phyloP scores from a whole-genome alignment of 92 coral and sea anemone species.

The Diadumene lineata region DNA sequence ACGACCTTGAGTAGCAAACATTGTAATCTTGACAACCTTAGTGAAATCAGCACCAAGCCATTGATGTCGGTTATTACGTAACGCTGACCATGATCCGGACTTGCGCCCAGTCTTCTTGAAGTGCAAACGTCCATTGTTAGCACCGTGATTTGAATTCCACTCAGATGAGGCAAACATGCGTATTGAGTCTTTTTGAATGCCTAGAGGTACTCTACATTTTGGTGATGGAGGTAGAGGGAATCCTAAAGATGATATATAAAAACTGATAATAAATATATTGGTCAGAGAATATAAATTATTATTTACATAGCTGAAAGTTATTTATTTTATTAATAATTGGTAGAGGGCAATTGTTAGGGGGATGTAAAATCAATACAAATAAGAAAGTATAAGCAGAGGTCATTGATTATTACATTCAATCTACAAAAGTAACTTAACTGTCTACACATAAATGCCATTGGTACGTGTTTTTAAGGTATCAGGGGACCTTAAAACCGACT shows the following conservation, averaged over 20 bases:
- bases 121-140: constrained; percentile 23
- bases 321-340: no score
- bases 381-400: no score
- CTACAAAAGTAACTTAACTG: no score
- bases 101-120: constrained; percentile 4
- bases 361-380: no score
- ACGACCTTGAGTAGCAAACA: constrained; percentile 32
- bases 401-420: no score
- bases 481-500: no score
- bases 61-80: constrained; percentile 11
- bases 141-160: not conserved
- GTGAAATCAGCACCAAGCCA: constrained; percentile 27
- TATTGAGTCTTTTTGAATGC: constrained; percentile 34
- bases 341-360: no score
- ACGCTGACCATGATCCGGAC: constrained; percentile 27
- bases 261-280: no score
- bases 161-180: constrained; percentile 28
- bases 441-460: no score
- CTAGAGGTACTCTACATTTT: constrained; percentile 49
- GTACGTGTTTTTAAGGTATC: no score
- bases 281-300: no score
- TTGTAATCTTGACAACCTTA: constrained; percentile 18
- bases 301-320: no score
- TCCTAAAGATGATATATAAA: constrained; percentile 29
- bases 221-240: constrained; percentile 58